phyloP scores from a whole-genome alignment of 1,140 invertebrate species.

The Micrasema longulum region DNA sequence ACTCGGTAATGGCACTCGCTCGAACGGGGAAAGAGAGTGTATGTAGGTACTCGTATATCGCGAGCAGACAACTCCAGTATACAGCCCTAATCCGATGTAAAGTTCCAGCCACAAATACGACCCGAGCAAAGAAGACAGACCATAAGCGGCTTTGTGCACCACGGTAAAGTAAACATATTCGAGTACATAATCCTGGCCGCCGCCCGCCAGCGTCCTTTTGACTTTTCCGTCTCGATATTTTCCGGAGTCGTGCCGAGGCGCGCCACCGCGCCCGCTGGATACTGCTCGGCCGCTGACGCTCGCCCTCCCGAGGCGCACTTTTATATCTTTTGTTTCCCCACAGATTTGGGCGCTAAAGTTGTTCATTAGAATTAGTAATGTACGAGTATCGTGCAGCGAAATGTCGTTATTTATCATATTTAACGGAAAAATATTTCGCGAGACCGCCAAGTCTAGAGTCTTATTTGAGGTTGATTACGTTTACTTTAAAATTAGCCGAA shows the following conservation, averaged over 20 bases:
- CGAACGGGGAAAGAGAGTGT: no score
- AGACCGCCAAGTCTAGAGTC: no score
- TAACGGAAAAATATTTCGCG: no score
- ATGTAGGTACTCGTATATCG: neutral
- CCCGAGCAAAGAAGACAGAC: constrained; percentile 5
- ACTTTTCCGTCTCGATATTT: constrained; percentile 13
- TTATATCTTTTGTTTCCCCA: constrained; percentile 51
- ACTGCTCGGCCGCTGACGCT: no score
- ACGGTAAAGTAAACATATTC: constrained; percentile 13
- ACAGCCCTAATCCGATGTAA: constrained; percentile 7
- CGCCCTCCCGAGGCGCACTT: constrained; percentile 37
- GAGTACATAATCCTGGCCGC: constrained; percentile 9
- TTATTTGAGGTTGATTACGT: no score
- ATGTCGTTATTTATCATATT: constrained; percentile 42
- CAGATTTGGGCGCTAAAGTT: constrained; percentile 50
- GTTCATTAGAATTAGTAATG: constrained; percentile 53
- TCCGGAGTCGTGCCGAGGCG: constrained; percentile 1
- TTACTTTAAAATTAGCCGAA: no score
- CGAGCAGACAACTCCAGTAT: neutral
- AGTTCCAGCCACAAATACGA: constrained; percentile 15
- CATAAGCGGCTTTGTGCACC: constrained; percentile 3
- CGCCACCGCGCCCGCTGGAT: neutral
- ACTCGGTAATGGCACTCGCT: no score
- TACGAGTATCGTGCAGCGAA: constrained; percentile 31
- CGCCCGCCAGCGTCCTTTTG: neutral